Base-by-base conservation (phyloP, 2,113 vertebrate species). In the Ameiurus melas region DNA sequence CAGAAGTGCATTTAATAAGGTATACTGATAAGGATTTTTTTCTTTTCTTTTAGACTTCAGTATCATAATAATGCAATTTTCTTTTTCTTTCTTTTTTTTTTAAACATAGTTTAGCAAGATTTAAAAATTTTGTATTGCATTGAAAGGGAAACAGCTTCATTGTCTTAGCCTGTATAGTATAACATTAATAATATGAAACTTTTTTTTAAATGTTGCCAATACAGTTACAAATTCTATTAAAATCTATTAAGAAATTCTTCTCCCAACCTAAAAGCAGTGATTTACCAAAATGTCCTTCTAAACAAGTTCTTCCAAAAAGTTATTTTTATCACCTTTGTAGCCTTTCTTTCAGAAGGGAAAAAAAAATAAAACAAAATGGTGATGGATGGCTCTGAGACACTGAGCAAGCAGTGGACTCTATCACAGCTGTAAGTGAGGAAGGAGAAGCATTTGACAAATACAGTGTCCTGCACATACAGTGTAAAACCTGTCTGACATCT, bases 401-500 rank as follows among this genome's bases (percentile, higher is more conserved):
- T 92, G 88, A 92, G 85, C 93, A 92, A 92, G 86, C 91, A 90
- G 77, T 87, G 83, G 87, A 89, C 89, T 86, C 89, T 90, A 90
- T 90, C 87, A 89, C 85, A 91, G 90, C 91, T 92, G 92, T 89
- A 90, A 92, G 89, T 51, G 86, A 89, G 89, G 85, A 89, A 91
- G 88, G 91, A 91, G 85, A 93, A 91, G 85, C 87, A 84, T 91
- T 83, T 91, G 93, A 94, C 92, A 94, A 92, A 93, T 92, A 91
- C 90, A 85, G 91, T 90, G 91, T 91, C 70, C 81, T 91, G 89
- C 89, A 90, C 88, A 92, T 83, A 82, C 91, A 89, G 86, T 89
- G 86, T 87, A 90, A 83, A 92, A 62, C 93, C 85, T 57, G 57
- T 93, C 90, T 90, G 90, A 93, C 92, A 93, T 95, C 87, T 85